Evolutionary conservation across 23 tunicate species (phyloP).

Genomic region (Clavelina lepadiformis): DNA sequence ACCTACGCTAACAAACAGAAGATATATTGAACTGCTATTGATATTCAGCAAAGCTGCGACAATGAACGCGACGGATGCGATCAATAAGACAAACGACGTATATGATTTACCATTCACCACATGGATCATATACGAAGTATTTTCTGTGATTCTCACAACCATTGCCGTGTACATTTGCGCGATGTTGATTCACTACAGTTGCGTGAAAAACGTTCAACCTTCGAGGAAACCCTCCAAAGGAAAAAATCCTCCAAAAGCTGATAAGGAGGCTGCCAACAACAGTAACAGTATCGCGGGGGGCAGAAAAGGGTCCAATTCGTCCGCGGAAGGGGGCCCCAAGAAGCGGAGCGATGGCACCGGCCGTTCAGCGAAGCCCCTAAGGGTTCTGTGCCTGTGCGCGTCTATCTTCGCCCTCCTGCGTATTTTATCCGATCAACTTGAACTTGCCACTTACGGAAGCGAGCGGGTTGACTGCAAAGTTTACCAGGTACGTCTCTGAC

Average conservation of each 20-base stretch:
- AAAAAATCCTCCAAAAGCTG: not conserved
- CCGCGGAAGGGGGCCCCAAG: slow-evolving; percentile 5
- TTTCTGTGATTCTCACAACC: slow-evolving; percentile 21
- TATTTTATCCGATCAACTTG: slow-evolving; percentile 34
- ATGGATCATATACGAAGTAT: slow-evolving; percentile 16
- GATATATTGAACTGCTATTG: too few relatives aligned
- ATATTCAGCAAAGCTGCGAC: too few relatives aligned
- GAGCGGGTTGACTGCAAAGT: slow-evolving; percentile 40
- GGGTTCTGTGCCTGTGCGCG: slow-evolving; percentile 30
- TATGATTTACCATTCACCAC: slow-evolving; percentile 12
- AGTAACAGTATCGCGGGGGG: slow-evolving; percentile 5
- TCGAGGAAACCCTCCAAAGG: not conserved
- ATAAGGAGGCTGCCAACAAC: slow-evolving; percentile 6
- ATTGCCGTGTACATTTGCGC: slow-evolving; percentile 19
- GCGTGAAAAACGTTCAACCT: not conserved
- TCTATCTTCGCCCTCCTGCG: slow-evolving; percentile 31
- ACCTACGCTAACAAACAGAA: too few relatives aligned
- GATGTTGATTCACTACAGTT: slow-evolving; percentile 21
- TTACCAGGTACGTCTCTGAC: slow-evolving; percentile 19
- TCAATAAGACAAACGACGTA: too few relatives aligned
- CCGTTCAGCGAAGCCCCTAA: slow-evolving; percentile 30
- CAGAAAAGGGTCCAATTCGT: not conserved
- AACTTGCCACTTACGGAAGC: slow-evolving; percentile 47
- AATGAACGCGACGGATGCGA: too few relatives aligned
- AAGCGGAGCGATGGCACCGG: slow-evolving; percentile 28